phyloP scores from a whole-genome alignment of 2,888 invertebrate species.

The Stenoptilia bipunctidactyla region DNA sequence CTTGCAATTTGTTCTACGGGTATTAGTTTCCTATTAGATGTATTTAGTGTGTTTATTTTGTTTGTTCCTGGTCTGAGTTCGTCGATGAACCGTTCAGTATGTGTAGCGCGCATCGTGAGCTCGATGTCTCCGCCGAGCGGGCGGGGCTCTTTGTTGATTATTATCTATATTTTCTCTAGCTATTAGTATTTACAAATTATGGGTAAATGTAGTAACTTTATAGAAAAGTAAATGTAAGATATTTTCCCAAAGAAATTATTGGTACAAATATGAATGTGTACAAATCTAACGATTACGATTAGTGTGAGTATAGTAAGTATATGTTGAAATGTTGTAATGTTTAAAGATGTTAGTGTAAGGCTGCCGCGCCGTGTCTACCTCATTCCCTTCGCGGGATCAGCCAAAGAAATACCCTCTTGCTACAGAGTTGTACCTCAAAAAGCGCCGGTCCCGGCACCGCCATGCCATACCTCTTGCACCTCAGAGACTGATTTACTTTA shows the following conservation, averaged over 20 bases:
- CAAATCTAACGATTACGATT: slow-evolving; percentile 54
- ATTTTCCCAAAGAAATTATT: slow-evolving; percentile 68
- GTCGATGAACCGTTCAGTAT: slow-evolving; percentile 17
- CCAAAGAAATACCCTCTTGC: slow-evolving; percentile 64
- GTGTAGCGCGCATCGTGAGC: slow-evolving; percentile 45
- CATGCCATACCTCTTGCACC: not conserved
- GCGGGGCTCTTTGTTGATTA: slow-evolving; percentile 56
- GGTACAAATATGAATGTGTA: slow-evolving; percentile 67
- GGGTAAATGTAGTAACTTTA: slow-evolving; percentile 35
- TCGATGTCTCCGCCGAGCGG: slow-evolving; percentile 32
- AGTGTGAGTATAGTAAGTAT: slow-evolving; percentile 42
- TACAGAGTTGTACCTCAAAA: no score
- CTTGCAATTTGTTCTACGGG: slow-evolving; percentile 69
- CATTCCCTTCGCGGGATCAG: no score
- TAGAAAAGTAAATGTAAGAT: slow-evolving; percentile 35
- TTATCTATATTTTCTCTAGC: slow-evolving; percentile 60
- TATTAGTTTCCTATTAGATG: slow-evolving; percentile 69
- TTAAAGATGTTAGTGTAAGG: slow-evolving; percentile 53
- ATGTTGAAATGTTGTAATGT: slow-evolving; percentile 62
- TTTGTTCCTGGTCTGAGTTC: slow-evolving; percentile 41
- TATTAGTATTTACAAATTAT: slow-evolving; percentile 33
- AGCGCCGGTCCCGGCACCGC: no score
- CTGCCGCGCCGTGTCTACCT: slow-evolving; percentile 60
- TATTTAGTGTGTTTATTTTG: slow-evolving; percentile 55
- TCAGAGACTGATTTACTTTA: slow-evolving; percentile 46